Conservation (phyloP, 2,888 invertebrate species). For the Petrolisthes manimaculis region DNA sequence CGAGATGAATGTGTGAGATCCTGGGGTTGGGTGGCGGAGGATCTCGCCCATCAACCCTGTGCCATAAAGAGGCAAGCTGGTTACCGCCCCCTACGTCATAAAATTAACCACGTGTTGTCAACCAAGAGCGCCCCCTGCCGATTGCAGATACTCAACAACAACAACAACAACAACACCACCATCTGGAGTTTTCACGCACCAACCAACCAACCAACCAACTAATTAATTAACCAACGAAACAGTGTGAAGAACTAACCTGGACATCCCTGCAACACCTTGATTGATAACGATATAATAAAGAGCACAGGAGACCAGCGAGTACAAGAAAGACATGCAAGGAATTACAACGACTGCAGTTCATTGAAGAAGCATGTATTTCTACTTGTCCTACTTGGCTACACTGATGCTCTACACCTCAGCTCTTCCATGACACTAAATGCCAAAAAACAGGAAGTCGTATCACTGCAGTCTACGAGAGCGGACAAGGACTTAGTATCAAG, state of each 20-base stretch:
- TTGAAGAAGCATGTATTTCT: not conserved
- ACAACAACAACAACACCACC: constrained; percentile 1
- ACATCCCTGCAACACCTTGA: constrained; percentile 22
- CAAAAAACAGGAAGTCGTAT: constrained; percentile 3
- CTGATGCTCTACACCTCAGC: constrained; percentile 32
- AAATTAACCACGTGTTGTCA: constrained; percentile 12
- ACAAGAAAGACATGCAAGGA: constrained; percentile 8
- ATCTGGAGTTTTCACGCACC: not conserved
- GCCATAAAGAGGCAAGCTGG: constrained; percentile 44
- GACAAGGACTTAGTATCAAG: not conserved
- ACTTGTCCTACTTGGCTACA: not conserved
- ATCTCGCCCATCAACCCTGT: constrained; percentile 47
- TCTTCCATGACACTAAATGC: not conserved
- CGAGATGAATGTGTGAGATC: constrained; percentile 65
- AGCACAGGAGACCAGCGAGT: constrained; percentile 15
- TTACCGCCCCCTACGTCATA: constrained; percentile 13
- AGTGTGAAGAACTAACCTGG: constrained; percentile 19
- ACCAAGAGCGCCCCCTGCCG: constrained; percentile 35
- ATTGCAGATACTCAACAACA: constrained; percentile 44
- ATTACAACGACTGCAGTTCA: constrained; percentile 13
- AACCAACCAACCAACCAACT: not conserved
- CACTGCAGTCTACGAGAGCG: constrained; percentile 16
- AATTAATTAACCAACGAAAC: constrained; percentile 10
- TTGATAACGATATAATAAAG: not conserved
- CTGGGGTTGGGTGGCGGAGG: constrained; percentile 36